Base-by-base conservation (phyloP, 1,140 invertebrate genomes). In the Zaprionus kolodkinae region DNA sequence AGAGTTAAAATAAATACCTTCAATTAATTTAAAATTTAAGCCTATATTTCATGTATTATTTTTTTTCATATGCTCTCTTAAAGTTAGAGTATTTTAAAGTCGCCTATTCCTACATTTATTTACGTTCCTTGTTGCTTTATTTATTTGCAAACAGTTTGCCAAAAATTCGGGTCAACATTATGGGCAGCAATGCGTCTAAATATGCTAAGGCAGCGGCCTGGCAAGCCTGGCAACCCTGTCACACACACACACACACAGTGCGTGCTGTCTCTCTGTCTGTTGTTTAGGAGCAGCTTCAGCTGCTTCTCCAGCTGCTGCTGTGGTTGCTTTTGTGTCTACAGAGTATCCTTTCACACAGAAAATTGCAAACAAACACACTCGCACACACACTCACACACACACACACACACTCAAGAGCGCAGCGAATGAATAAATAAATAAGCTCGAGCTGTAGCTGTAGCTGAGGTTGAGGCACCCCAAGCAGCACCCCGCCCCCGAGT, bases 91-190 rank as follows among this genome's bases (percentile, higher is more conserved):
- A 83, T 87, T 77, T 27, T 7, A 10, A 38, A 55, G 64, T 59
- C 76, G 79, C 15, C 36, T 55, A 43, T 43, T 33, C n/a, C 9
- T 5, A 21, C 17, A 1, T 52, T 1, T 17, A 21, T 65, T 63
- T 54, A 50, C 27, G 12, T 30, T 52, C 79, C 73, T 83, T 87
- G 73, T 76, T 84, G 84, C 85, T 84, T 87, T 87, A 88, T 87
- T 87, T 87, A 87, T 87, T 83, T 84, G 80, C 80, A 77, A 73
- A 78, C 77, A 84, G 72, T 89, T 89, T 89, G 83, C 65, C 85
- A 89, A 81, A 87, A 89, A 89, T 89, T 89, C 81, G 85, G 85
- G 85, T 89, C 86, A 89, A 89, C 85, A 89, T 89, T 89, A 89
- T 88, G 85, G 88, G 68, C 86, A 82, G 80, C 83, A 52, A 78